A percentile compares a stretch with the other conserved stretches of the same genome.
phyloP scores from a whole-genome alignment of 2,797 vertebrate genomes.

The Synaphobranchus kaupii region DNA sequence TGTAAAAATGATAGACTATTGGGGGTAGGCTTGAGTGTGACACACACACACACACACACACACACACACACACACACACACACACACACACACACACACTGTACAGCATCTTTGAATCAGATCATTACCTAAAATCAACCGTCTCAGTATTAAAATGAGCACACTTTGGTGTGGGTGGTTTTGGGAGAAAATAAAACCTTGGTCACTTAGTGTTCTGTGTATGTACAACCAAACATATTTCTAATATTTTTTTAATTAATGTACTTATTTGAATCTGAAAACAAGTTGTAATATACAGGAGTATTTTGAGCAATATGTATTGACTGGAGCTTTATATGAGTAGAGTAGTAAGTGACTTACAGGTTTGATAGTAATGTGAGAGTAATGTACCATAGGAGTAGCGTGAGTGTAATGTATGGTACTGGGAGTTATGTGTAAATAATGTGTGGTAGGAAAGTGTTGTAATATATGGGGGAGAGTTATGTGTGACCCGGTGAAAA shows the following conservation, averaged over 20 bases:
- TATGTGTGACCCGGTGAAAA: not conserved
- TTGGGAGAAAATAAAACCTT: not conserved
- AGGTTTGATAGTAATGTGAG: not conserved
- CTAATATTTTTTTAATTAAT: too few relatives aligned
- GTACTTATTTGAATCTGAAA: too few relatives aligned
- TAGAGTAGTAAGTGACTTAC: not conserved
- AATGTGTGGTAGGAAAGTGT: not conserved
- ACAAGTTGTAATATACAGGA: too few relatives aligned
- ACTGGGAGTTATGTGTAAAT: not conserved
- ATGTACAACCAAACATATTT: too few relatives aligned
- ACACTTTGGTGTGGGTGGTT: not conserved
- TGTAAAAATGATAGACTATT: not conserved
- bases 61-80: too few relatives aligned
- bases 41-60: not conserved
- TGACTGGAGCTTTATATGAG: not conserved
- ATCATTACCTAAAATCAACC: not conserved
- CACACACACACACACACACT: not conserved
- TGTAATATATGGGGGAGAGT: not conserved
- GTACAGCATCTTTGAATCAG: not conserved
- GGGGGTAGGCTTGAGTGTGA: not conserved
- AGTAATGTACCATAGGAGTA: not conserved
- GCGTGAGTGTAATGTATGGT: not conserved
- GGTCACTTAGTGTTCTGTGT: not conserved
- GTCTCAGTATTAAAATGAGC: not conserved
- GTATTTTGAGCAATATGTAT: too few relatives aligned